A percentile compares a stretch with the other conserved stretches of the same genome.
Conservation (phyloP, 2,113 vertebrate species). For the Prietella phreatophila region DNA sequence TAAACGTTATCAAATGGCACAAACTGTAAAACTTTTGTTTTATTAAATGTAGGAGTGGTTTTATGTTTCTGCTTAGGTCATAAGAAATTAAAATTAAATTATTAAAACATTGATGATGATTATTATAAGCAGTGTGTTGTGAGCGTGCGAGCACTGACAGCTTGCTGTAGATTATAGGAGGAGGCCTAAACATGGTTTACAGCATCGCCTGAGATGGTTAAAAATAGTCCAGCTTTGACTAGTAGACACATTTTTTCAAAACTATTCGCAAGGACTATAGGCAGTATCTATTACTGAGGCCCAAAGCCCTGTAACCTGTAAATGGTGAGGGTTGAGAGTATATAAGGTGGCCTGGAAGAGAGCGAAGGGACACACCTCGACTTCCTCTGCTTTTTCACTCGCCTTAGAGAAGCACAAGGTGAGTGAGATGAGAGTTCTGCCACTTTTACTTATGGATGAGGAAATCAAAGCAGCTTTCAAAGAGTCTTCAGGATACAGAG, state of each 20-base stretch:
- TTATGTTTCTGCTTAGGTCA: not conserved
- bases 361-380: conserved; percentile 58
- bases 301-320: conserved; percentile 75
- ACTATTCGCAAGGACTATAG: conserved; percentile 65
- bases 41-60: conserved; percentile 25
- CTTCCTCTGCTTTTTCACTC: conserved; percentile 73
- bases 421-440: conserved; percentile 58
- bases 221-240: conserved; percentile 72
- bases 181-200: conserved; percentile 57
- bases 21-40: not conserved
- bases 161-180: not conserved
- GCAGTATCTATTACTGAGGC: conserved; percentile 69
- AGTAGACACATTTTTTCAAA: conserved; percentile 79
- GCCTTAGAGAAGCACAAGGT: conserved; percentile 74
- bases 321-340: conserved; percentile 72
- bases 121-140: not conserved
- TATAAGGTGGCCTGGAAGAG: conserved; percentile 63
- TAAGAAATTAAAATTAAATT: not conserved
- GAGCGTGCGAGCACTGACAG: not conserved
- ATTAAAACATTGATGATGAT: not conserved
- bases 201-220: conserved; percentile 72
- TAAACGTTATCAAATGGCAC: not conserved
- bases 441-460: not conserved
- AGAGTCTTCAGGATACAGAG: conserved; percentile 14
- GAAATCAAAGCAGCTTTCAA: conserved; percentile 5